Evolutionary conservation across 2,797 vertebrate genomes (phyloP).

Genomic region (Diceros bicornis): DNA sequence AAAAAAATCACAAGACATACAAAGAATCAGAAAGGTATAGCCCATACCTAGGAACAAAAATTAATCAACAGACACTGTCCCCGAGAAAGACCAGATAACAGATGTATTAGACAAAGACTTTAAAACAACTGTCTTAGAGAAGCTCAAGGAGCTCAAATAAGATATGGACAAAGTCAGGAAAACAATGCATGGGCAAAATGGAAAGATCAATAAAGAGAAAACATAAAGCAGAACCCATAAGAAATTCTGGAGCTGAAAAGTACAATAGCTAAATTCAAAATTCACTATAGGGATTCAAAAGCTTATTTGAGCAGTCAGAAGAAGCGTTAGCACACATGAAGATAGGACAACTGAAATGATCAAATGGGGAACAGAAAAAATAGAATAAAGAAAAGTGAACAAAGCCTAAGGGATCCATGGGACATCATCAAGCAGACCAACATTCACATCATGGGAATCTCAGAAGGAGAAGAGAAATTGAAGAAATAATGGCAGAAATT

Average conservation of each 20-base stretch:
- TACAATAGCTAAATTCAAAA: not conserved
- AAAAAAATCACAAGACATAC: not conserved
- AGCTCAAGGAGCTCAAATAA: not conserved
- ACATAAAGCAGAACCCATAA: not conserved
- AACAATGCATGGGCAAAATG: not conserved
- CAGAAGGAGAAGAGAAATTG: not conserved
- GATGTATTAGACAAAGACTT: not conserved
- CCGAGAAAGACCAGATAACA: not conserved
- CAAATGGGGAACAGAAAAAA: not conserved
- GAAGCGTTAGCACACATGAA: not conserved
- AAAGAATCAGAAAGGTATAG: not conserved
- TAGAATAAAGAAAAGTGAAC: not conserved
- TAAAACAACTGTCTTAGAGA: not conserved
- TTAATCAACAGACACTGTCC: not conserved
- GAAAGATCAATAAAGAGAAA: not conserved
- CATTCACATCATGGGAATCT: not conserved
- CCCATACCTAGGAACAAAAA: not conserved
- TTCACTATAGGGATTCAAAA: not conserved
- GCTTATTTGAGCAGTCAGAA: not conserved
- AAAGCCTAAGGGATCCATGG: not conserved
- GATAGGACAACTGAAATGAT: not conserved
- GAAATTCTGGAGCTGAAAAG: not conserved
- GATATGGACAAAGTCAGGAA: not conserved
- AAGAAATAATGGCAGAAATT: not conserved
- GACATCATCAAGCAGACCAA: not conserved